These are phyloP conservation scores for Hemaris fuciformis DNA, from an alignment of 2,888 invertebrate genomes.

Conservation along the genomic window DNA sequence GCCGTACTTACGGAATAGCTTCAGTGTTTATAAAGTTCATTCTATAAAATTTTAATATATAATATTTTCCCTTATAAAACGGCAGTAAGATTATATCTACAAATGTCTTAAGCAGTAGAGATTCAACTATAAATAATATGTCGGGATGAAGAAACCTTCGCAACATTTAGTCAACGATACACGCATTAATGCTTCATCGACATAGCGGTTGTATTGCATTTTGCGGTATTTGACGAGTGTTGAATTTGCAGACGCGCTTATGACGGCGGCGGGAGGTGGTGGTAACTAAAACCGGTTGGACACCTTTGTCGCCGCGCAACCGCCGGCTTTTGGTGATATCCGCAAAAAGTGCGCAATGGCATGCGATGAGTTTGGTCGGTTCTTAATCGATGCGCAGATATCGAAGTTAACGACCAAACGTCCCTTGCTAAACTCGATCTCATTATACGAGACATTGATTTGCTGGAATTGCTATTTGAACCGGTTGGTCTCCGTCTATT, in stretches of 20 bases:
- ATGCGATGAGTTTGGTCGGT: conserved; percentile 61
- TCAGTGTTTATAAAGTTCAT: too few relatives aligned
- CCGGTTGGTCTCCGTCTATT: conserved; percentile 55
- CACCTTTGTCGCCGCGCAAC: conserved; percentile 70
- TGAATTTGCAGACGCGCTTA: conserved; percentile 76
- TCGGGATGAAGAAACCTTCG: conserved; percentile 24
- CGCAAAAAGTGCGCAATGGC: conserved; percentile 74
- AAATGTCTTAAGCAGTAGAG: not conserved
- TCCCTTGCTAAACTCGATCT: conserved; percentile 51
- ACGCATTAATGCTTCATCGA: conserved; percentile 14
- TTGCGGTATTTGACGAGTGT: conserved; percentile 74
- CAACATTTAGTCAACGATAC: conserved; percentile 42
- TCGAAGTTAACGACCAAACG: conserved; percentile 49
- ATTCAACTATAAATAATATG: not conserved
- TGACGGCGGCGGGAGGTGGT: conserved; percentile 63
- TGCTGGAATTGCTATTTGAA: conserved; percentile 58
- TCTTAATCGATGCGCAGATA: conserved; percentile 61
- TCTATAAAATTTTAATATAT: not conserved
- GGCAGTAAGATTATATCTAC: not conserved
- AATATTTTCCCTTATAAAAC: not conserved
- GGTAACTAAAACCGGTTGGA: conserved; percentile 75
- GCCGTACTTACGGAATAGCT: not conserved
- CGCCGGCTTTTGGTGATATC: conserved; percentile 76
- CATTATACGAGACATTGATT: conserved; percentile 63
- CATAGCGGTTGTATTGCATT: conserved; percentile 55